Evolutionary conservation across 2,888 invertebrate species (phyloP).

Genomic region (Melangyna quadrimaculata): DNA sequence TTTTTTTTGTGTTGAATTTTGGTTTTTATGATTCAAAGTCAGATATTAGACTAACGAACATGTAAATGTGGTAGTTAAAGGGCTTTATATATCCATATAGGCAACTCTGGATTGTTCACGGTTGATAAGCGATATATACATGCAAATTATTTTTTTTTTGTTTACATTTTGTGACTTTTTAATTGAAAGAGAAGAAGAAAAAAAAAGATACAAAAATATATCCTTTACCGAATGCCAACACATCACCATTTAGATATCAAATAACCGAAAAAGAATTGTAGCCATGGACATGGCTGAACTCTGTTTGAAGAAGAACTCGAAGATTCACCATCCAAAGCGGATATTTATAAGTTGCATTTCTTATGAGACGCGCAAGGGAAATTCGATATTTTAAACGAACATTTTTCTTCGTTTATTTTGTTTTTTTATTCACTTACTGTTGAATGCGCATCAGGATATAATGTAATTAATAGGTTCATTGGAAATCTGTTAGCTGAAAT

Average conservation of each 20-base stretch:
- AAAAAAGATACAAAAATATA: background rate
- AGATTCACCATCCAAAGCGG: slow-evolving; percentile 18
- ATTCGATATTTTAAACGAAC: slow-evolving; percentile 36
- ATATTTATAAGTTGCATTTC: slow-evolving; percentile 17
- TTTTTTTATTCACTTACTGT: background rate
- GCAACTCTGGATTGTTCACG: slow-evolving; percentile 16
- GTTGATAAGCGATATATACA: slow-evolving; percentile 35
- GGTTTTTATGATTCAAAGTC: slow-evolving; percentile 21
- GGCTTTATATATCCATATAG: background rate
- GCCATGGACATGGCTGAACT: background rate
- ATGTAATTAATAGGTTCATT: background rate
- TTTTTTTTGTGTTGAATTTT: background rate
- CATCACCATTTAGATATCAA: slow-evolving; percentile 38
- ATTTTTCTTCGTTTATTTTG: slow-evolving; percentile 8
- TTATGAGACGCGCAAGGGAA: slow-evolving; percentile 34
- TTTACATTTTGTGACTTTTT: slow-evolving; percentile 40
- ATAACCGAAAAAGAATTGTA: slow-evolving; percentile 39
- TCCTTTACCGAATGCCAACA: slow-evolving; percentile 25
- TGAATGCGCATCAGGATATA: background rate
- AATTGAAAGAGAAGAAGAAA: slow-evolving; percentile 41
- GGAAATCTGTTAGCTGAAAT: background rate
- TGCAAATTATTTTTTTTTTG: slow-evolving; percentile 42
- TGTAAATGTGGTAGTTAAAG: slow-evolving; percentile 30
- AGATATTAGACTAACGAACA: slow-evolving; percentile 37
- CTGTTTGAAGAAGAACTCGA: background rate